Evolutionary conservation across 2,113 vertebrate genomes (phyloP), one percentile per base, ranked within the genome.

Genomic region (Oophaga pumilio): DNA sequence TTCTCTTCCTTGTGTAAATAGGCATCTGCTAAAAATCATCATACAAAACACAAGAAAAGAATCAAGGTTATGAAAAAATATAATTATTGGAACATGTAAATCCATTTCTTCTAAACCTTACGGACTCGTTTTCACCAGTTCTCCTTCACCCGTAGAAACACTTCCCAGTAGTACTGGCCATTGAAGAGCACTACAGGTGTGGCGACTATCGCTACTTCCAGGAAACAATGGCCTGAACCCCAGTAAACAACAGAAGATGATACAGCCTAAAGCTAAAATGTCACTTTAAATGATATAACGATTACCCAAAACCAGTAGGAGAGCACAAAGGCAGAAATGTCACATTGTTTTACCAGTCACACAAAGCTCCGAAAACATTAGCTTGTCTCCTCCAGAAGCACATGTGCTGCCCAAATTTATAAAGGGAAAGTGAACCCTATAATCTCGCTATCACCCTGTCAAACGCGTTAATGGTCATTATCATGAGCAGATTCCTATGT

Each of bases 401-500:
- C 0, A 8, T 88, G 73, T 86, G 87, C n/a, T 22, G 89, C 64
- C 17, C 57, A 87, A 18, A 76, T 89, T 87, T 91, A 60, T 59
- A 81, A 88, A 68, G 60, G 85, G 87, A 92, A 92, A 91, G 60
- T 76, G 85, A 91, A 92, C 91, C 90, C 91, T 93, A 85, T 91
- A 93, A 93, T 93, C 91, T 92, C 86, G 85, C 90, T 90, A 91
- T 93, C 91, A 92, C 90, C 89, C 90, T 93, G 91, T 92, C 92
- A 92, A 83, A 68, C 78, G 87, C 92, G 90, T 92, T 92, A 93
- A 93, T 91, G 90, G 92, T 89, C 91, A 91, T 92, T 92, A 89
- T 86, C 64, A 78, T 64, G 88, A 91, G 77, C 86, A 90, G 90
- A 90, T 92, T 92, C 89, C 89, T 92, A 90, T 91, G 87, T 91